These are phyloP conservation scores for Sebastes paucispinis DNA, from an alignment of 2,797 vertebrate genomes.

Conservation along the genomic window DNA sequence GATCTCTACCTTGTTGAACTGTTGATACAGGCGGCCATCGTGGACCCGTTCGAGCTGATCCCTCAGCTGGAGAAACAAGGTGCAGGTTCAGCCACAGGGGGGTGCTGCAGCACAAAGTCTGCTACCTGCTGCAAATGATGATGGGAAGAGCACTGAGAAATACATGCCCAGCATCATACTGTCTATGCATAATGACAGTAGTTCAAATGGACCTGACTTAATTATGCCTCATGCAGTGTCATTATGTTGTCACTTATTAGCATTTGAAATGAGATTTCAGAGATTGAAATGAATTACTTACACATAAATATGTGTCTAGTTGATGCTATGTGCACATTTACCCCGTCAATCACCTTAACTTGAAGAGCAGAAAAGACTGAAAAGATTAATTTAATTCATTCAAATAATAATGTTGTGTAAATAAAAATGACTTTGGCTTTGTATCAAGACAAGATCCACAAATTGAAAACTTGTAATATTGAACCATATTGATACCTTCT, in stretches of 20 bases:
- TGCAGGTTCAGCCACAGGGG: slow-evolving; percentile 67
- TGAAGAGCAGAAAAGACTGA: not conserved
- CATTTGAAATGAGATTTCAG: not conserved
- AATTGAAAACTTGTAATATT: not conserved
- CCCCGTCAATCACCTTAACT: not conserved
- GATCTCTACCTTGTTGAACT: slow-evolving; percentile 28
- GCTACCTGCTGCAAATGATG: slow-evolving; percentile 77
- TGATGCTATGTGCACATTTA: not conserved
- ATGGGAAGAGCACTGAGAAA: slow-evolving; percentile 3
- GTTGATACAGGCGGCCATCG: slow-evolving; percentile 62
- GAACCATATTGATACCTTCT: not conserved
- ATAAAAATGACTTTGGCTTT: not conserved
- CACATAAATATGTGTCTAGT: not conserved
- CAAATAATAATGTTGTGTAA: not conserved
- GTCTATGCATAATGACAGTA: not conserved
- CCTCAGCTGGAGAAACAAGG: slow-evolving; percentile 47
- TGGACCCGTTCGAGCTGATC: slow-evolving; percentile 80
- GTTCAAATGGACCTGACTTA: not conserved
- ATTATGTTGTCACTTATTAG: not conserved
- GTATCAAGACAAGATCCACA: not conserved
- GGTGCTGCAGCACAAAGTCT: slow-evolving; percentile 78
- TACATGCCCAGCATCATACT: slow-evolving; percentile 23
- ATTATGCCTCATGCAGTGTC: not conserved
- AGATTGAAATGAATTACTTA: not conserved
- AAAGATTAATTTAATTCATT: not conserved